These are phyloP conservation scores for Laterallus jamaicensis DNA, from an alignment of 2,113 vertebrate genomes.

Conservation along the genomic window DNA sequence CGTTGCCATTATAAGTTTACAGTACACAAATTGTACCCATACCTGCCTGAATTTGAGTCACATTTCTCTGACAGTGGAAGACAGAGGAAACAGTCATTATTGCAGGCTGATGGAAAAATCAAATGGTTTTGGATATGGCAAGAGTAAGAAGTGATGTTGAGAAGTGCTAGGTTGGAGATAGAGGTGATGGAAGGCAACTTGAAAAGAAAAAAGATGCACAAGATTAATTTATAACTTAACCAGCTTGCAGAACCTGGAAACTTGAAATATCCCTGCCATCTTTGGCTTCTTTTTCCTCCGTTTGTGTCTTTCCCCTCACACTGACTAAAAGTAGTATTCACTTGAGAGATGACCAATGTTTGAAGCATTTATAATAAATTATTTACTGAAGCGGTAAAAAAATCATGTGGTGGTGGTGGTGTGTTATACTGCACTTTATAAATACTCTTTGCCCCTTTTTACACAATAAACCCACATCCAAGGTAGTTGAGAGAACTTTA, in stretches of 20 bases:
- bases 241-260: neutral
- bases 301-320: neutral
- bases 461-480: neutral
- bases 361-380: neutral
- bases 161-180: neutral
- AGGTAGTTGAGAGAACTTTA: constrained; percentile 53
- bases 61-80: neutral
- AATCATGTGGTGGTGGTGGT: neutral
- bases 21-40: neutral
- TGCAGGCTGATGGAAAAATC: neutral
- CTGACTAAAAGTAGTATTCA: neutral
- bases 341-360: neutral
- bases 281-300: neutral
- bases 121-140: neutral
- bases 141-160: neutral
- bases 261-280: neutral
- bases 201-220: neutral
- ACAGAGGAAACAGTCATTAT: neutral
- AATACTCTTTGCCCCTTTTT: neutral
- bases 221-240: neutral
- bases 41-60: neutral
- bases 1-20: neutral
- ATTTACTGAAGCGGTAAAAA: neutral
- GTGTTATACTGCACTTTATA: neutral
- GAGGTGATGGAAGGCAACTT: neutral